Percentiles rank a stretch among this genome's conserved stretches.
phyloP scores from a whole-genome alignment of 2,888 invertebrate species.

The Pristionchus mayeri region DNA sequence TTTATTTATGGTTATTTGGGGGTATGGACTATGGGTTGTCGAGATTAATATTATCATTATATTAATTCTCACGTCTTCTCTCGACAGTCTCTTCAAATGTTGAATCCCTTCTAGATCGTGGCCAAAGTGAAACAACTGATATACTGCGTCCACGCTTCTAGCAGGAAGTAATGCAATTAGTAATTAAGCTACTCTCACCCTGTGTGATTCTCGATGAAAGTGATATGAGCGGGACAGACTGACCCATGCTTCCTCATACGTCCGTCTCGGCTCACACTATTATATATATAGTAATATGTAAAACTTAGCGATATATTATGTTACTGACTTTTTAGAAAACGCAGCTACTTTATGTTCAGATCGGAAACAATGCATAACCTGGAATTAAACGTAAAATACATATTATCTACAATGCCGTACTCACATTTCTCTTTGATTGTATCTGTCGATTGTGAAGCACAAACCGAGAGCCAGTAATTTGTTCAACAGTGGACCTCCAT shows the following conservation, averaged over 20 bases:
- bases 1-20: no score
- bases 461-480: background rate
- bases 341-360: constrained; percentile 7
- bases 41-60: no score
- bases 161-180: background rate
- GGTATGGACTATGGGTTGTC: background rate
- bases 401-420: background rate
- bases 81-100: background rate
- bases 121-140: constrained; percentile 35
- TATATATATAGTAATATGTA: background rate
- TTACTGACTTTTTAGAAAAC: background rate
- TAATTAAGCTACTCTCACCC: background rate
- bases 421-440: constrained; percentile 36
- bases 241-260: constrained; percentile 8
- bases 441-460: constrained; percentile 28
- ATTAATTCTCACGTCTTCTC: constrained; percentile 5
- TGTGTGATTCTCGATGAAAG: background rate
- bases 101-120: background rate
- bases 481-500: background rate
- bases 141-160: constrained; percentile 10
- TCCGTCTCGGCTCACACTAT: background rate
- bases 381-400: background rate
- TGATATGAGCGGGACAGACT: constrained; percentile 44
- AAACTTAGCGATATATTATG: background rate
- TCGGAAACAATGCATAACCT: constrained; percentile 42